Base-by-base conservation (phyloP, 2,888 invertebrate genomes). In the Platynereis dumerilii region DNA sequence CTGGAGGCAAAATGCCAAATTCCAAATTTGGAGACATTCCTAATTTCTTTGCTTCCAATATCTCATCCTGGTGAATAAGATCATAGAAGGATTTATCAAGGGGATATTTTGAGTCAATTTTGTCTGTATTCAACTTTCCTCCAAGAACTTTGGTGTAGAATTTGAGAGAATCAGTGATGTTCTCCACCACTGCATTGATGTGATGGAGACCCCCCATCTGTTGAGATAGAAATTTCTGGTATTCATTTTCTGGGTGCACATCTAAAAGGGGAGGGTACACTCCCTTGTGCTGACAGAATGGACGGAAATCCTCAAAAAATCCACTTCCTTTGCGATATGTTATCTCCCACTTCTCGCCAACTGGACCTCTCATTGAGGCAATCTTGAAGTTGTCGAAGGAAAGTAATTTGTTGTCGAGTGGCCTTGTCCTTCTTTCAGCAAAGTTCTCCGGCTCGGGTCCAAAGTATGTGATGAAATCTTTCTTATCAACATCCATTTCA, bases 51-150 rank as follows among this genome's bases (percentile, higher is more conserved):
- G 48, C 48, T 48, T 48, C 20, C 48, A 48, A 48, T 20, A 48
- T 48, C n/a, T 48, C 48, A 48, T 48, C 48, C 22, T 48, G 48
- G n/a, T 20, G 22, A n/a, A 48, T 20, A 3, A 48, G 20, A 48
- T 48, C 22, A 22, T 48, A 48, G 17, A 48, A 20, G 17, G 22
- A 12, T 12, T 34, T 34, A 7, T 5, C 7, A 34, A 34, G 34
- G 5, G 34, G 34, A 34, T 7, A 7, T 34, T 5, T 12, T 34
- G 34, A 34, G 12, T 5, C 34, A 34, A 5, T 34, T 12, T 34
- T 34, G 7, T 34, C 34, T 7, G 34, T 12, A 34, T 34, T 34
- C 7, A 20, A n/a, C 22, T 48, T 48, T 5, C 48, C 48, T 12
- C 48, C 48, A 7, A 48, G 22, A 48, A 48, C 48, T 20, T 5